A percentile compares a stretch with the other conserved stretches of the same genome.
phyloP scores from a whole-genome alignment of 2,888 invertebrate genomes.

The Drosophila colorata region DNA sequence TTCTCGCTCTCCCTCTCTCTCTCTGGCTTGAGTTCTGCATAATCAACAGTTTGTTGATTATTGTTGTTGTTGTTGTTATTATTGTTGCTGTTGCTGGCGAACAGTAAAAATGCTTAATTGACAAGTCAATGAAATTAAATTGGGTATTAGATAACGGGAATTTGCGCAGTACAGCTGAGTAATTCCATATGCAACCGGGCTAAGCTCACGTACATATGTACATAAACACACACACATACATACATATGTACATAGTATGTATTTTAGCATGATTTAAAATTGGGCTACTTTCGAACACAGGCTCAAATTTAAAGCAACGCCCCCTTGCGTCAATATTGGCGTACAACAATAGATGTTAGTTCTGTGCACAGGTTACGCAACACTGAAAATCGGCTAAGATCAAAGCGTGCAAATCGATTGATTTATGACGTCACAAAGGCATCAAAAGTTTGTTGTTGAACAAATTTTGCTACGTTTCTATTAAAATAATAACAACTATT shows the following conservation, averaged over 20 bases:
- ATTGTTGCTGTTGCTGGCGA: slow-evolving; percentile 5
- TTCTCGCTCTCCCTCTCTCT: background rate
- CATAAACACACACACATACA: no score
- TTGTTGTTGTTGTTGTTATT: slow-evolving; percentile 2
- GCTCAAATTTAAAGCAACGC: background rate
- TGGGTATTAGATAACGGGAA: slow-evolving; percentile 62
- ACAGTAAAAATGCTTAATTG: slow-evolving; percentile 63
- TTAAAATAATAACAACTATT: slow-evolving; percentile 14
- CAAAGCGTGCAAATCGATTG: slow-evolving; percentile 5
- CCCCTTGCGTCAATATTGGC: background rate
- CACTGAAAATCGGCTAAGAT: slow-evolving; percentile 10
- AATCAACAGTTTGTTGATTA: slow-evolving; percentile 51
- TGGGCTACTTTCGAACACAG: no score
- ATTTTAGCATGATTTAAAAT: no score
- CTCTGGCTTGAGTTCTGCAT: slow-evolving; percentile 14
- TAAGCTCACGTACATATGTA: background rate
- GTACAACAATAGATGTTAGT: background rate
- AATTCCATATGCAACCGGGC: background rate
- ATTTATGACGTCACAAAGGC: slow-evolving; percentile 20
- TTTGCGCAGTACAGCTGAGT: slow-evolving; percentile 49
- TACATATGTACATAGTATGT: no score
- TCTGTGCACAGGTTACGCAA: slow-evolving; percentile 17
- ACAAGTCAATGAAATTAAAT: slow-evolving; percentile 65
- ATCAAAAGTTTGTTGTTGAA: slow-evolving; percentile 17
- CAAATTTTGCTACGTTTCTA: slow-evolving; percentile 4